Evolutionary conservation across 2,113 vertebrate genomes (phyloP).

Genomic region (Phoenicopterus ruber): DNA sequence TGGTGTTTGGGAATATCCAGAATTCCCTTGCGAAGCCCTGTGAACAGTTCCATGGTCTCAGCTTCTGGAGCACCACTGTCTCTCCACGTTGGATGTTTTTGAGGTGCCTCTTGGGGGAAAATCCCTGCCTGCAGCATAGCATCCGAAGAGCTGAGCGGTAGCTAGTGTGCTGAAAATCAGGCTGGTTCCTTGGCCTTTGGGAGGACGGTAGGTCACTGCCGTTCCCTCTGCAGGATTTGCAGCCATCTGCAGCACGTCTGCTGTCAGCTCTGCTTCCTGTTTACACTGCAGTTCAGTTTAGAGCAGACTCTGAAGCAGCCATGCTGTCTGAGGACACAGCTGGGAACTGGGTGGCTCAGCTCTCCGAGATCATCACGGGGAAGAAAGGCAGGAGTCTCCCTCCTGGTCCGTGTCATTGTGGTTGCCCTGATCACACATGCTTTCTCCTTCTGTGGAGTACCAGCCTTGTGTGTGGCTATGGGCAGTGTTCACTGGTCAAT

Average conservation of each 20-base stretch:
- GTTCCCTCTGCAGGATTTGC: not conserved
- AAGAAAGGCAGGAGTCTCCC: not conserved
- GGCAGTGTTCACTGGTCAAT: not conserved
- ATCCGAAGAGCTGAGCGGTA: fast-evolving
- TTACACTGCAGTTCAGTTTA: not conserved
- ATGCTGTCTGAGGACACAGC: not conserved
- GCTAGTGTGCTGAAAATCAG: fast-evolving
- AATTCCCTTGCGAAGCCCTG: not conserved
- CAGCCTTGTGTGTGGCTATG: no score
- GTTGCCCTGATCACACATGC: not conserved
- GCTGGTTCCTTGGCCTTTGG: not conserved
- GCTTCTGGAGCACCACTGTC: not conserved
- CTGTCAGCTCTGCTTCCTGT: not conserved
- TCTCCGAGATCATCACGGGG: no score
- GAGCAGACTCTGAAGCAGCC: not conserved
- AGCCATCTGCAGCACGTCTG: not conserved
- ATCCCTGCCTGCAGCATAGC: not conserved
- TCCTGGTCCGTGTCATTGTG: not conserved
- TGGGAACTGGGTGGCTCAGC: not conserved
- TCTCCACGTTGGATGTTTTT: not conserved
- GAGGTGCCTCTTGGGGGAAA: not conserved
- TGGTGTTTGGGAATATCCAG: not conserved
- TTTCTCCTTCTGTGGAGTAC: not conserved
- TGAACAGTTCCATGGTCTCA: not conserved
- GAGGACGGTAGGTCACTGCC: not conserved